Percentiles rank a stretch among this genome's conserved stretches.
Evolutionary conservation across 2,113 vertebrate genomes (phyloP).

Genomic region (Laterallus jamaicensis): DNA sequence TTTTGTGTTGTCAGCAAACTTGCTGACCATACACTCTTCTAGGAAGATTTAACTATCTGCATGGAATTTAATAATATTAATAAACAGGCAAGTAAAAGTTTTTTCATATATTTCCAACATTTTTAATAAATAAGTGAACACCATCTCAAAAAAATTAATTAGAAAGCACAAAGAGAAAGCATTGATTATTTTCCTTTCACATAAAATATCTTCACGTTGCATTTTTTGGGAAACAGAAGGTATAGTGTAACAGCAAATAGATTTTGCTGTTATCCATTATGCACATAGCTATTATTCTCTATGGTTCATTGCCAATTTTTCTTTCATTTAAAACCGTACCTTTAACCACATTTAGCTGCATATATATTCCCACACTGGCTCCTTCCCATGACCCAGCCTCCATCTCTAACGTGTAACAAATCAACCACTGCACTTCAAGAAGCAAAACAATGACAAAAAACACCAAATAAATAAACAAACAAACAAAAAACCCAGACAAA

Average conservation of each 20-base stretch:
- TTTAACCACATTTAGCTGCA: not conserved
- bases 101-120: not conserved
- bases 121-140: not conserved
- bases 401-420: not conserved
- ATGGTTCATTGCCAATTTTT: not conserved
- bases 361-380: not conserved
- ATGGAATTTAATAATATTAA: not conserved
- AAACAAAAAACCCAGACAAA: not conserved
- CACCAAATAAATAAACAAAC: too few relatives aligned
- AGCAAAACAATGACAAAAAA: not conserved
- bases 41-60: not conserved
- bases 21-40: too few relatives aligned
- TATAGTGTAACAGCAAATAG: not conserved
- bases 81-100: not conserved
- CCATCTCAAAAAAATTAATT: not conserved
- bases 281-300: not conserved
- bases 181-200: not conserved
- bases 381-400: not conserved
- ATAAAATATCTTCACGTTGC: not conserved
- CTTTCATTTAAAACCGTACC: not conserved
- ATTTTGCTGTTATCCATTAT: not conserved
- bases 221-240: not conserved
- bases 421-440: not conserved
- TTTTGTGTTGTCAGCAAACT: too few relatives aligned
- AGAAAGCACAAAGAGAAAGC: not conserved